Conservation (phyloP, 2,888 invertebrate genomes). For the Tetheella fluctuosa region DNA sequence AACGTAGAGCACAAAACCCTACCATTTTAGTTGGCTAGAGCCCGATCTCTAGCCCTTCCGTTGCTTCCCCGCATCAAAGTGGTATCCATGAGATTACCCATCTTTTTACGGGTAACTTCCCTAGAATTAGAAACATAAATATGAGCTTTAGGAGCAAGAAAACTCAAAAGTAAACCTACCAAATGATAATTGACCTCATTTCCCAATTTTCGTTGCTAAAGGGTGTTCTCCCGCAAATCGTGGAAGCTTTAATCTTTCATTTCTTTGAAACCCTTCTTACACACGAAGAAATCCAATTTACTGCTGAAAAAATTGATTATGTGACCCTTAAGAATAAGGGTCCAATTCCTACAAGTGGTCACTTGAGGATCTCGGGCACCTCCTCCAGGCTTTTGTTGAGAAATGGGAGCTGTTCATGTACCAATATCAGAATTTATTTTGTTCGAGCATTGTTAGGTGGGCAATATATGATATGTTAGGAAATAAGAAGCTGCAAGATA, state of each 20-base stretch:
- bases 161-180: neutral
- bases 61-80: too few species aligned
- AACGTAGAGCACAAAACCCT: too few species aligned
- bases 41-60: too few species aligned
- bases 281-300: slow-evolving; percentile 27
- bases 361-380: slow-evolving; percentile 35
- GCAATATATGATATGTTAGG: neutral
- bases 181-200: neutral
- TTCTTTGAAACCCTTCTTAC: neutral
- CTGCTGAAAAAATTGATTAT: slow-evolving; percentile 36
- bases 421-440: neutral
- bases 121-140: neutral
- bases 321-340: slow-evolving; percentile 33
- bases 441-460: neutral
- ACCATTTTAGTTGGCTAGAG: too few species aligned
- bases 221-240: neutral
- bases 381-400: slow-evolving; percentile 31
- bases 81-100: too few species aligned
- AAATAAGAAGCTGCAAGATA: neutral
- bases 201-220: neutral
- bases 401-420: slow-evolving; percentile 11
- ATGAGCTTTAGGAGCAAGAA: neutral
- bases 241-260: slow-evolving; percentile 2
- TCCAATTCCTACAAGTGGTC: slow-evolving; percentile 21
- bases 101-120: too few species aligned